phyloP scores from a whole-genome alignment of 1,140 invertebrate genomes.

The Sesamia nonagrioides region DNA sequence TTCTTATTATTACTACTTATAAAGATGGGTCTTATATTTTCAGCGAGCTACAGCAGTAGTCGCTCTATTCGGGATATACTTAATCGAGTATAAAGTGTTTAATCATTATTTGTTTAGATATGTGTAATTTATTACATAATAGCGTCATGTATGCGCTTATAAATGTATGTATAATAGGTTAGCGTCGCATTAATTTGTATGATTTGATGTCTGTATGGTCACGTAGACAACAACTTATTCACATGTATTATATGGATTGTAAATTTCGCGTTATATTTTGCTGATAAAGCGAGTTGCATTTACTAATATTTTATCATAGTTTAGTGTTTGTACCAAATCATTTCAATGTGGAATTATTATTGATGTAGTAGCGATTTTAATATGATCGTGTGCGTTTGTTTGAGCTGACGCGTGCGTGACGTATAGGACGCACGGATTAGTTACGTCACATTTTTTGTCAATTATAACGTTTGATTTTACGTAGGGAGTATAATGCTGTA shows the following conservation, averaged over 20 bases:
- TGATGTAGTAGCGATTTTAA: slow-evolving; percentile 51
- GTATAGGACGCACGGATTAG: background rate
- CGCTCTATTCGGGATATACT: slow-evolving; percentile 30
- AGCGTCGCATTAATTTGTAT: slow-evolving; percentile 61
- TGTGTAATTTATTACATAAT: slow-evolving; percentile 45
- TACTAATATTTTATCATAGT: slow-evolving; percentile 85
- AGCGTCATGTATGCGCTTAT: slow-evolving; percentile 35
- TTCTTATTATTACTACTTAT: slow-evolving; percentile 4
- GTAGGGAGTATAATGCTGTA: slow-evolving; percentile 64
- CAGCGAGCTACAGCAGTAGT: slow-evolving; percentile 10
- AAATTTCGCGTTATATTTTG: slow-evolving; percentile 70
- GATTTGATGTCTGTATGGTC: slow-evolving; percentile 31
- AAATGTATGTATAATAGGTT: slow-evolving; percentile 57
- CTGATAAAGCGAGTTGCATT: slow-evolving; percentile 80
- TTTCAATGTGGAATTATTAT: slow-evolving; percentile 65
- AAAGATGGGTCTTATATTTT: slow-evolving; percentile 8
- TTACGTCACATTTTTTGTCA: slow-evolving; percentile 76
- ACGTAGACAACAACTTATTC: slow-evolving; percentile 10
- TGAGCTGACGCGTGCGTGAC: slow-evolving; percentile 1
- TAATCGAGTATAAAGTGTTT: slow-evolving; percentile 34
- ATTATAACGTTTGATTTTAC: slow-evolving; percentile 70
- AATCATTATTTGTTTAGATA: slow-evolving; percentile 42
- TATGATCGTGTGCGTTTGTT: background rate
- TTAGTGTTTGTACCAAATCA: slow-evolving; percentile 84
- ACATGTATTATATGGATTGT: slow-evolving; percentile 66